Base-by-base conservation (phyloP, 1,140 invertebrate species). In the Rhopalosiphum padi region DNA sequence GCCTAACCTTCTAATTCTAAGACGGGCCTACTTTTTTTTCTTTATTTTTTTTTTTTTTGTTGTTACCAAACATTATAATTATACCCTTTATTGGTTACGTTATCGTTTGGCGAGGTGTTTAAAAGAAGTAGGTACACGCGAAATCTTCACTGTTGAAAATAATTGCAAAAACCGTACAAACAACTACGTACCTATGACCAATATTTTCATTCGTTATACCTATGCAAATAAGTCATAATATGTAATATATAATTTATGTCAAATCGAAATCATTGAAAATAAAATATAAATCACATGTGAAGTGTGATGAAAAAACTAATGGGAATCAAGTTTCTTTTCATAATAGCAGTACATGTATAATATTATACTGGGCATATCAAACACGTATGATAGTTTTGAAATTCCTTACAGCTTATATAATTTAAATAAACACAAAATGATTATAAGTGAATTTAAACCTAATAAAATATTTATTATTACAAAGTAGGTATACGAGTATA, bases 31-130 rank as follows among this genome's bases (percentile, higher is more conserved):
- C 37, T 37, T 22, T 35, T 46, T 46, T 46, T 11, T 46, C 41
- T 46, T n/a, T n/a, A n/a, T n/a, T n/a, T 46, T 46, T 51, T 18
- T 85, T 68, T 68, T 77, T 77, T 77, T 37, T 6, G 37, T 85
- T 85, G 83, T 85, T 85, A 85, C 41, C 83, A 85, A 85, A 85
- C 41, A 41, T 85, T 85, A 85, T 41, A 85, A 85, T 85, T 85
- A 85, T 85, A 85, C 83, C 83, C 9, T 85, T 85, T 43, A 41
- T 85, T 85, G 37, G 35, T 85, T 85, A 41, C 83, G 37, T 85
- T 43, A 8, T 41, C 83, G 37, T 30, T 15, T 9, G 22, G 9
- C 6, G 37, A 85, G 23, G 83, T 43, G 41, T 85, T 85, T 25
- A 77, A 77, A 77, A 77, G 60, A 77, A 11, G 15, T n/a, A n/a